These are phyloP conservation scores for Epinotia brunnichana DNA, from an alignment of 2,888 invertebrate species.

Conservation along the genomic window DNA sequence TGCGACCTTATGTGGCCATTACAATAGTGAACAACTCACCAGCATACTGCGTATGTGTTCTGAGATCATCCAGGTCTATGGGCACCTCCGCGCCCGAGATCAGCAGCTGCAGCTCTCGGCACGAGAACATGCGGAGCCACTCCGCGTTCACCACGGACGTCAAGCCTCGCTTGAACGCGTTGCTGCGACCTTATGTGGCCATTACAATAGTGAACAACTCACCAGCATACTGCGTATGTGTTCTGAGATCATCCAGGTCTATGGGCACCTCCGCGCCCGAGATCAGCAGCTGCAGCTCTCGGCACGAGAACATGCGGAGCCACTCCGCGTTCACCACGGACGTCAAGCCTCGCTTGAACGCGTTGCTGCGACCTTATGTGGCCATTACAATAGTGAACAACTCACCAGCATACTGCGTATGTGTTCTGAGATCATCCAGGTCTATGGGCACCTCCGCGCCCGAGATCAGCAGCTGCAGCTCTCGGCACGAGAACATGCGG, in stretches of 20 bases:
- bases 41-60: slow-evolving; percentile 93
- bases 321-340: slow-evolving; percentile 96
- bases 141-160: slow-evolving; percentile 95
- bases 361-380: slow-evolving; percentile 89
- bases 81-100: slow-evolving; percentile 98
- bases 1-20: too few relatives aligned
- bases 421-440: slow-evolving; percentile 91
- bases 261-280: slow-evolving; percentile 98
- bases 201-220: not conserved
- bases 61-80: slow-evolving; percentile 95
- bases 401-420: slow-evolving; percentile 94
- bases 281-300: slow-evolving; percentile 97
- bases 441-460: slow-evolving; percentile 98
- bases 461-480: slow-evolving; percentile 97
- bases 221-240: slow-evolving; percentile 95
- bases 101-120: slow-evolving; percentile 97
- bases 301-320: slow-evolving; percentile 95
- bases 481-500: slow-evolving; percentile 94
- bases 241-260: slow-evolving; percentile 93
- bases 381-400: not conserved
- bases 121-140: slow-evolving; percentile 96
- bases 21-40: slow-evolving; percentile 72
- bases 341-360: slow-evolving; percentile 94
- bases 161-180: slow-evolving; percentile 94
- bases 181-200: too few relatives aligned